Conservation (phyloP, 2,797 vertebrate species). For the Rhyacichthys aspro region DNA sequence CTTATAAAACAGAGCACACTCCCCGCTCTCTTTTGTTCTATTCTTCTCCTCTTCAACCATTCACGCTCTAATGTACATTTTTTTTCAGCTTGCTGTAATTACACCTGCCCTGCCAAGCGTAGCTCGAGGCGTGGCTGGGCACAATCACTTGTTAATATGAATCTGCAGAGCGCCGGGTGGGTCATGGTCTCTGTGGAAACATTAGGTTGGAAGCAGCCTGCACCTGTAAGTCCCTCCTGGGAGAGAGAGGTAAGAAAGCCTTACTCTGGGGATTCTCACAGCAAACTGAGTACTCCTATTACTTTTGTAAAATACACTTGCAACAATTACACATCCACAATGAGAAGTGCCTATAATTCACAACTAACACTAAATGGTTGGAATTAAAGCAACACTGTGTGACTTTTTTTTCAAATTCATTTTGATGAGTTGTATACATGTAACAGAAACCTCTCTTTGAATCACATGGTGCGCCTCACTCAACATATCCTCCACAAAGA, state of each 20-base stretch:
- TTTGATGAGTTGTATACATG: too few species aligned
- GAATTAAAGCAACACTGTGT: too few species aligned
- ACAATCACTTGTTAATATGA: conserved; percentile 76
- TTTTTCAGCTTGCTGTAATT: conserved; percentile 64
- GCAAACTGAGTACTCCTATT: conserved; percentile 40
- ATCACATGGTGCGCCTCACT: too few species aligned
- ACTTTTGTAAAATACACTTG: conserved; percentile 49
- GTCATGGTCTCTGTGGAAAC: conserved; percentile 85
- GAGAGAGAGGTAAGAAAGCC: conserved; percentile 51
- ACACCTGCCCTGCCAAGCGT: conserved; percentile 75
- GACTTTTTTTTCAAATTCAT: too few species aligned
- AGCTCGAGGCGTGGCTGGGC: conserved; percentile 69
- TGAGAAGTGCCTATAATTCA: conserved; percentile 23
- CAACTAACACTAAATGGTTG: not conserved
- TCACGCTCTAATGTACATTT: conserved; percentile 33
- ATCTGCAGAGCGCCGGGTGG: conserved; percentile 67
- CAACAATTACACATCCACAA: conserved; percentile 45
- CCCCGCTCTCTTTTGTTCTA: conserved; percentile 45
- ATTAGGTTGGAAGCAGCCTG: conserved; percentile 73
- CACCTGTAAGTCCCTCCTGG: conserved; percentile 64
- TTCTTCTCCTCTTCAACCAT: conserved; percentile 41
- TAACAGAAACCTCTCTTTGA: too few species aligned
- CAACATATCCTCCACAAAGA: too few species aligned
- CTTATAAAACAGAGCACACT: conserved; percentile 36
- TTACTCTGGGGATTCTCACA: conserved; percentile 45